Evolutionary conservation across 35 echinoderm and acorn worm species (phyloP).

Genomic region (Acanthaster planci): DNA sequence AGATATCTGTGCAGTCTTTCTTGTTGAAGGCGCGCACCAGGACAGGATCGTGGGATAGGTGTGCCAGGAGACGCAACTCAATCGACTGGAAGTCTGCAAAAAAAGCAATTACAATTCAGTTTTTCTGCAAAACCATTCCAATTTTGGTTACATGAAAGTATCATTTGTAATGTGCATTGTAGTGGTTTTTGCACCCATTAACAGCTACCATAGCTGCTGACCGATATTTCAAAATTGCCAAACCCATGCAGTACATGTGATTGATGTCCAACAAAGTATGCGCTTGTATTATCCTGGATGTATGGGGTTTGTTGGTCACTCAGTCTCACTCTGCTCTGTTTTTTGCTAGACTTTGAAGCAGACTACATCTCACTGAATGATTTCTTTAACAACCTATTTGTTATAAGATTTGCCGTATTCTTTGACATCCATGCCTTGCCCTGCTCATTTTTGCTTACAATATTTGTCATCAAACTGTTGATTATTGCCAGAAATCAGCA

Average conservation of each 20-base stretch:
- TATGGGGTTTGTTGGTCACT: not conserved
- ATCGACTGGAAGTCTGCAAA: conserved; percentile 96
- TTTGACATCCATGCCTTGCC: not conserved
- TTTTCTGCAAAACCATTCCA: not conserved
- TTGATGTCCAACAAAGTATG: conserved; percentile 15
- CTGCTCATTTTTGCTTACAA: not conserved
- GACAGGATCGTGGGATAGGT: conserved; percentile 78
- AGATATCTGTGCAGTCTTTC: conserved; percentile 64
- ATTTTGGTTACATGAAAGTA: no score
- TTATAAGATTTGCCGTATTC: not conserved
- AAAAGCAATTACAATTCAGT: not conserved
- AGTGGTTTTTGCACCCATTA: not conserved
- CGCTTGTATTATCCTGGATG: not conserved
- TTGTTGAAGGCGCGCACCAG: conserved; percentile 75
- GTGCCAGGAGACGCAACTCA: conserved; percentile 85
- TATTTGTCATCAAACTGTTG: not conserved
- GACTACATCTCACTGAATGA: not conserved
- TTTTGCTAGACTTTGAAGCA: no score
- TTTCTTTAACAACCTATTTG: not conserved
- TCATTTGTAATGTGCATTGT: not conserved
- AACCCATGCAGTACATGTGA: not conserved
- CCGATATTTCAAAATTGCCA: conserved; percentile 9
- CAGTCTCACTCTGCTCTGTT: not conserved
- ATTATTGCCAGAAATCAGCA: not conserved
- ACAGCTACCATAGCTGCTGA: not conserved